Base-by-base conservation (phyloP, 53 echinoderm and acorn worm species). In the Holothuria scabra region DNA sequence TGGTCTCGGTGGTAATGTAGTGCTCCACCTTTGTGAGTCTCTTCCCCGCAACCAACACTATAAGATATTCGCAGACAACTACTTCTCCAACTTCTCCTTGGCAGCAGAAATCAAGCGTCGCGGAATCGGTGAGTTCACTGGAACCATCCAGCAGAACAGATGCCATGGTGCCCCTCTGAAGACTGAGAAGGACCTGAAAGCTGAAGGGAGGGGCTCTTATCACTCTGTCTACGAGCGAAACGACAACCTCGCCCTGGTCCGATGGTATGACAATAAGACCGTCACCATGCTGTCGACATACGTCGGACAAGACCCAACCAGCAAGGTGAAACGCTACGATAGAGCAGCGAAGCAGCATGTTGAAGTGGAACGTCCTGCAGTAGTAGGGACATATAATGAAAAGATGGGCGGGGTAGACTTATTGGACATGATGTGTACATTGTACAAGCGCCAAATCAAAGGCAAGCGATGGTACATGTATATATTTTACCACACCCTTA, bases 61-160 rank as follows among this genome's bases (percentile, higher is more conserved):
- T 21, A 91, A 85, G 38, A 55, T 91, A n/a, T 88, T 80, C 74
- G 88, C 86, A 1, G 88, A 88, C 16, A 91, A 34, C 22, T 68
- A 13, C 24, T 75, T 75, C 28, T 22, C 56, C 19, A 22, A 21
- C 49, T 21, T 76, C n/a, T 10, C 16, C 8, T 2, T 76, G 76
- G 56, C 49, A 16, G 26, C 16, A 3, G 25, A 52, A 76, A 35
- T 4, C 3, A 66, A 26, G 12, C 32, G 31, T 5, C 6, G 30
- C 30, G 4, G 4, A n/a, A n/a, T n/a, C n/a, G n/a, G n/a, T n/a
- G n/a, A n/a, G 6, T 66, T 31, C 7, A 8, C 10, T 8, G 66
- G 66, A 2, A 66, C 66, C 0, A 66, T 66, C 28, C 4, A 28
- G 5, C 30, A 66, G 1, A 66, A 66, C 10, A 23, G 66, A 31